Evolutionary conservation across 2,888 invertebrate species (phyloP).

Genomic region (Athrips mouffetella): DNA sequence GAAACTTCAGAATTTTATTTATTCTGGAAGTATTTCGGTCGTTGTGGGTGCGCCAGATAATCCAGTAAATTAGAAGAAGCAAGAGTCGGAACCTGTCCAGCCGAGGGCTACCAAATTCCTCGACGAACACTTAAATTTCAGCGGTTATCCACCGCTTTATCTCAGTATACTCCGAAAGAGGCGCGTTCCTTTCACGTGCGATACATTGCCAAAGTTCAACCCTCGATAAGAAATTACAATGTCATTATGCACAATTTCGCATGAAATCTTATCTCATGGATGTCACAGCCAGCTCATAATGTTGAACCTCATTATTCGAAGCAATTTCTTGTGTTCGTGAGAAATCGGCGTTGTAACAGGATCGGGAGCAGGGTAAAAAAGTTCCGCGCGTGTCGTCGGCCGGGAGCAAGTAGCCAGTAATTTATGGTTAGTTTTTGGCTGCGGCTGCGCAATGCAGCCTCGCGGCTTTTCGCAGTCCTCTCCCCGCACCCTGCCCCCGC

Average conservation of each 20-base stretch:
- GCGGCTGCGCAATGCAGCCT: constrained; percentile 71
- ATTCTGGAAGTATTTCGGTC: not conserved
- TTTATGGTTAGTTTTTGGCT: constrained; percentile 79
- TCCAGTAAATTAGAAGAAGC: constrained; percentile 13
- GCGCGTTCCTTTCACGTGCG: constrained; percentile 17
- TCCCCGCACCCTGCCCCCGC: constrained; percentile 33
- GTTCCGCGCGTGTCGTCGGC: constrained; percentile 67
- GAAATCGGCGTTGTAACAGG: constrained; percentile 72
- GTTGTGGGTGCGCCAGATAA: not conserved
- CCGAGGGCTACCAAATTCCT: constrained; percentile 69
- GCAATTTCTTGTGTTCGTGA: constrained; percentile 69
- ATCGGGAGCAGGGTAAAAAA: constrained; percentile 61
- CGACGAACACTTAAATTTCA: constrained; percentile 41
- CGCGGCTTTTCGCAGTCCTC: constrained; percentile 64
- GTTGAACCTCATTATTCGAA: constrained; percentile 60
- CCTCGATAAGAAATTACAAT: constrained; percentile 39
- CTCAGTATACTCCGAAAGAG: not conserved
- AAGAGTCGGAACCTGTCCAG: constrained; percentile 45
- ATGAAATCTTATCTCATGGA: constrained; percentile 45
- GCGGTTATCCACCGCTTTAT: constrained; percentile 34
- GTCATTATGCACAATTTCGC: constrained; percentile 41
- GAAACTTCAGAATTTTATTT: not conserved
- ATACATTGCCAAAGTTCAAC: constrained; percentile 27
- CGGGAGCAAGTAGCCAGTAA: constrained; percentile 74
- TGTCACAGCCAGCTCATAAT: constrained; percentile 25